These are phyloP conservation scores for Cyrtodaria siliqua DNA, from an alignment of 2,888 invertebrate species.

Conservation along the genomic window DNA sequence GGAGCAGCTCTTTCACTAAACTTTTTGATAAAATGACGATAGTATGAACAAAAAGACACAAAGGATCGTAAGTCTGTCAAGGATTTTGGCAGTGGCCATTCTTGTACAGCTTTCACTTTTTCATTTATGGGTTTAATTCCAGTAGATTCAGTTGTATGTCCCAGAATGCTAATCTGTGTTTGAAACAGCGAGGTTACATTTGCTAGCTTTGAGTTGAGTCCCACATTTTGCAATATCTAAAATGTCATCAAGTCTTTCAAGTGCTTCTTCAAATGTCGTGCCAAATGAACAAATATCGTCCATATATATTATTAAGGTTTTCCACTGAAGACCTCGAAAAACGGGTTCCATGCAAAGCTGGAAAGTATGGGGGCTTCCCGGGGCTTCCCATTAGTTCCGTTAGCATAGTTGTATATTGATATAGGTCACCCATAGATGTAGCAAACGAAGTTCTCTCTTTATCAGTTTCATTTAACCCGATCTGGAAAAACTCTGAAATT, in stretches of 20 bases:
- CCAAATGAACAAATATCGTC: no score
- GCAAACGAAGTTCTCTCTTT: constrained; percentile 20
- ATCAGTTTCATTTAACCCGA: constrained; percentile 23
- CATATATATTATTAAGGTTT: no score
- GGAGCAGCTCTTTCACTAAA: constrained; percentile 40
- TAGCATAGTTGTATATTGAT: constrained; percentile 8
- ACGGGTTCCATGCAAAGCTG: constrained; percentile 28
- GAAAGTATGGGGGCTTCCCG: constrained; percentile 1
- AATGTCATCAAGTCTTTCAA: constrained; percentile 53
- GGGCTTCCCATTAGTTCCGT: no score
- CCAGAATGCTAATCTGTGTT: constrained; percentile 42
- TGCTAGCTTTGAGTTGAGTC: constrained; percentile 46
- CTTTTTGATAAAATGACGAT: constrained; percentile 40
- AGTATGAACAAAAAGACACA: constrained; percentile 52
- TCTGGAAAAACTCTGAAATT: constrained; percentile 25
- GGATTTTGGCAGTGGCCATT: constrained; percentile 35
- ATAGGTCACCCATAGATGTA: constrained; percentile 7
- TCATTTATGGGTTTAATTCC: constrained; percentile 42
- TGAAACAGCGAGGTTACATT: constrained; percentile 46
- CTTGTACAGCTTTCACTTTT: constrained; percentile 32
- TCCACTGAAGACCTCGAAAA: constrained; percentile 32
- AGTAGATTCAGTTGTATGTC: constrained; percentile 33
- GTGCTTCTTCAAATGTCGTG: no score
- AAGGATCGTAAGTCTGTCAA: constrained; percentile 20
- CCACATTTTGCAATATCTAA: constrained; percentile 37